phyloP scores from a whole-genome alignment of 2,888 invertebrate genomes.

The Rhingia campestris region DNA sequence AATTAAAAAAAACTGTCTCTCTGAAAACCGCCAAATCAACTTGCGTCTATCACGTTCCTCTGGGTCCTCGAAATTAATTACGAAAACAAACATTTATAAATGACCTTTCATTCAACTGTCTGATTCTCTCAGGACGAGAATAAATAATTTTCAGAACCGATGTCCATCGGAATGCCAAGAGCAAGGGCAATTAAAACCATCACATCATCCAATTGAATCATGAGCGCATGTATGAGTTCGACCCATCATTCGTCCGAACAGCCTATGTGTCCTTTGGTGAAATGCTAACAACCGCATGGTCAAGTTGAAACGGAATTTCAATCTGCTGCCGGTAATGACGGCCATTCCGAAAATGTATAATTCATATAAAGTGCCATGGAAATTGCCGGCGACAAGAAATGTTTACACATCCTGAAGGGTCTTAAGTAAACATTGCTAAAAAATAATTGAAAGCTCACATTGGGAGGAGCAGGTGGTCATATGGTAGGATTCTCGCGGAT shows the following conservation, averaged over 20 bases:
- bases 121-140: slow-evolving; percentile 39
- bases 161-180: slow-evolving; percentile 10
- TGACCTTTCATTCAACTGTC: slow-evolving; percentile 70
- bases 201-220: slow-evolving; percentile 34
- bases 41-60: slow-evolving; percentile 6
- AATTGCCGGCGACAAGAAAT: slow-evolving; percentile 37
- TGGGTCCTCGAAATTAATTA: slow-evolving; percentile 64
- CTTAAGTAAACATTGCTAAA: slow-evolving; percentile 59
- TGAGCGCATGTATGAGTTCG: background rate
- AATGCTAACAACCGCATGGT: slow-evolving; percentile 51
- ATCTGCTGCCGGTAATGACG: slow-evolving; percentile 55
- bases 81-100: slow-evolving; percentile 58
- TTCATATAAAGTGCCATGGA: slow-evolving; percentile 37
- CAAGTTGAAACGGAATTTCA: slow-evolving; percentile 62
- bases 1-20: slow-evolving; percentile 21
- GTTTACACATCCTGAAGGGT: slow-evolving; percentile 49
- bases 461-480: background rate
- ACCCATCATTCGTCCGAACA: slow-evolving; percentile 41
- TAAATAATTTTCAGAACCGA: slow-evolving; percentile 51
- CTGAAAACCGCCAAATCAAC: slow-evolving; percentile 23
- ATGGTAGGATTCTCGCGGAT: background rate
- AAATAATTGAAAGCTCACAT: slow-evolving; percentile 63
- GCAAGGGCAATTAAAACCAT: slow-evolving; percentile 60
- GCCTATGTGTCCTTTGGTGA: slow-evolving; percentile 22
- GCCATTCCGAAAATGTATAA: slow-evolving; percentile 60